Base-by-base conservation (phyloP, 2,113 vertebrate genomes). In the Axis porcinus region DNA sequence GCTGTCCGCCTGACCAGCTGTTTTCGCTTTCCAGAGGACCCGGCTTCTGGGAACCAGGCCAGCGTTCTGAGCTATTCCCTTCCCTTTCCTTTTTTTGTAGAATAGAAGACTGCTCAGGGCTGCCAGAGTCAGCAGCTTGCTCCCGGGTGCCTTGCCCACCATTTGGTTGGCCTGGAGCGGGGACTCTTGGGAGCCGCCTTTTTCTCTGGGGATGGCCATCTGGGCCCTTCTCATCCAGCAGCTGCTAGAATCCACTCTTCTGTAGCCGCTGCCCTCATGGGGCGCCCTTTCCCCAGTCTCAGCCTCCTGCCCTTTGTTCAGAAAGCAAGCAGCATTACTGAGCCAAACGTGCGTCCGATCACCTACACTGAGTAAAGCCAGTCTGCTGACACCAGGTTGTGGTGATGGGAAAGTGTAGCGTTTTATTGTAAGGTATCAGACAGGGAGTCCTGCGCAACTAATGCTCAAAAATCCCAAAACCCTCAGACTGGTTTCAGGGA, bases 31-130 rank as follows among this genome's bases (percentile, higher is more conserved):
- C 60, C 52, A 13, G 27, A 5, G 36, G 96, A 62, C 47, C 0
- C 79, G 13, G 0, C 28, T 28, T 76, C 55, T 96, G 92, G 97
- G 52, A 52, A 85, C 19, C 89, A 54, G 55, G 81, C 96, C 92
- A 95, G 23, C 16, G 78, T 52, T 89, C 8, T 5, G 5, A 5
- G 78, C 76, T 78, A 78, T 55, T 58, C 11, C 50, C 14, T 23
- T 91, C 79, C 87, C 60, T 90, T 57, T 43, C 88, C 55, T 90
- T 95, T 90, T 94, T 89, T 43, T 96, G 62, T 67, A 13, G 40
- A 84, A 79, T 45, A 33, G 50, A 70, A 92, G 82, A 76, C 27
- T 21, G 25, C 23, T 28, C 33, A 8, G 25, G 15, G 28, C 55
- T 57, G 50, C 87, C 83, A 62, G 58, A n/a, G 70, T 50, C 40